Evolutionary conservation across 92 coral and sea anemone species (phyloP), one percentile per base, ranked within the genome.

Genomic region (Phymanthus crucifer): DNA sequence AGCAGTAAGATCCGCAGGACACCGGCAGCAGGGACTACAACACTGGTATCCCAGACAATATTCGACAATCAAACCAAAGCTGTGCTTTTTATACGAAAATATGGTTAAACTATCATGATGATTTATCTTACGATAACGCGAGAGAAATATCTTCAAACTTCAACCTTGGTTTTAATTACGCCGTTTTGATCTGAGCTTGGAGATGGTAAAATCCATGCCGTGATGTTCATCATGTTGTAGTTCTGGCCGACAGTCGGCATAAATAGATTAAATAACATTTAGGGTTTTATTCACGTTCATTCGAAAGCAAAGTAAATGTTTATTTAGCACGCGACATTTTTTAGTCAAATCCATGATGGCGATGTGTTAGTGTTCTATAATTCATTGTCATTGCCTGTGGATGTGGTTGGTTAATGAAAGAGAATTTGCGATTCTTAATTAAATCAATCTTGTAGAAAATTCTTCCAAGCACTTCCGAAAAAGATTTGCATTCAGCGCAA

Each of bases 391-490:
- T 61, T 61, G 14, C 11, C 23, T 24, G 12, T 50, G 9, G 29
- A 10, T 61, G 68, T 29, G 68, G 68, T 61, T 29, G 68, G 32
- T 61, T 24, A 61, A 61, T 61, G 32, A 61, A 61, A 27, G 68
- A 61, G 32, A 61, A 61, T 61, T 27, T 61, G 68, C 68, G 34
- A 33, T 13, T 61, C 34, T 61, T 61, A 61, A 61, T 61, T 61
- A 61, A 61, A 61, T 61, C 68, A 61, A 61, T 24, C 68, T 12
- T 61, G 68, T 24, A 61, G 34, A 61, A 61, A 27, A 24, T 29
- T 61, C 68, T 61, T 61, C 18, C 17, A 61, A 61, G 68, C 33
- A 61, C 29, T 61, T 61, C 68, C 68, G 68, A 61, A 61, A 61
- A 61, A 61, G 68, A 61, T 61, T 61, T 61, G 68, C 32, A 61